Conservation (phyloP, 2,113 vertebrate species). For the Nycticorax nycticorax region DNA sequence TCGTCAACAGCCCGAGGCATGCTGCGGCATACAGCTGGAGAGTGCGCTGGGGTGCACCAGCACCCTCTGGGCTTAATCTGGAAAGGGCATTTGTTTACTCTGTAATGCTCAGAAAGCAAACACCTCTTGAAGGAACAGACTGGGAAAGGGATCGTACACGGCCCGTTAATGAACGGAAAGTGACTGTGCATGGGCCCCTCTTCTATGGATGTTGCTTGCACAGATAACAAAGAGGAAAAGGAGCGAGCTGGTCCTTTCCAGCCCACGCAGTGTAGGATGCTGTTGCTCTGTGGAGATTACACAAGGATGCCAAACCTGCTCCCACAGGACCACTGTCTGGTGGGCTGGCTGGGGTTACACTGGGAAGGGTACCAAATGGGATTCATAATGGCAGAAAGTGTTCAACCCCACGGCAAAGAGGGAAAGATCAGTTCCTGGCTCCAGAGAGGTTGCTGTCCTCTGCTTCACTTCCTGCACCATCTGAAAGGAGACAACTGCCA, state of each 20-base stretch:
- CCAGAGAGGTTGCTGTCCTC: background rate
- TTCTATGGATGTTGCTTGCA: accelerated
- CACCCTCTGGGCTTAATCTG: accelerated
- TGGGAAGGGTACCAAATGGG: background rate
- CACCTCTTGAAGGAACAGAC: background rate
- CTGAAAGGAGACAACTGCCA: accelerated
- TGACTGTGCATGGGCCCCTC: accelerated
- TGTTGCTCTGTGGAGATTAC: background rate
- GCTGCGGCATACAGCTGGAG: no score
- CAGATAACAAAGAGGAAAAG: background rate
- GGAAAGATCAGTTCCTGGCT: background rate
- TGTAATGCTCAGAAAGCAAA: background rate
- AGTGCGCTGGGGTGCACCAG: accelerated
- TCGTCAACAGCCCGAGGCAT: accelerated
- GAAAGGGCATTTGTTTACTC: background rate
- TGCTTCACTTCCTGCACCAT: accelerated
- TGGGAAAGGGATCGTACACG: accelerated
- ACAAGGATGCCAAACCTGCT: background rate
- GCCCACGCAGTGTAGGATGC: accelerated
- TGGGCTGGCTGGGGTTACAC: accelerated
- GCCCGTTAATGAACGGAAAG: accelerated
- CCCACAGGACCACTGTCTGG: no score
- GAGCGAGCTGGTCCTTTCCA: background rate
- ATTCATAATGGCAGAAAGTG: accelerated
- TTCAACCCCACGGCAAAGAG: background rate